Percentiles rank a stretch among this genome's conserved stretches.
Evolutionary conservation across 2,113 vertebrate genomes (phyloP).

Genomic region (Oreotrochilus melanogaster): DNA sequence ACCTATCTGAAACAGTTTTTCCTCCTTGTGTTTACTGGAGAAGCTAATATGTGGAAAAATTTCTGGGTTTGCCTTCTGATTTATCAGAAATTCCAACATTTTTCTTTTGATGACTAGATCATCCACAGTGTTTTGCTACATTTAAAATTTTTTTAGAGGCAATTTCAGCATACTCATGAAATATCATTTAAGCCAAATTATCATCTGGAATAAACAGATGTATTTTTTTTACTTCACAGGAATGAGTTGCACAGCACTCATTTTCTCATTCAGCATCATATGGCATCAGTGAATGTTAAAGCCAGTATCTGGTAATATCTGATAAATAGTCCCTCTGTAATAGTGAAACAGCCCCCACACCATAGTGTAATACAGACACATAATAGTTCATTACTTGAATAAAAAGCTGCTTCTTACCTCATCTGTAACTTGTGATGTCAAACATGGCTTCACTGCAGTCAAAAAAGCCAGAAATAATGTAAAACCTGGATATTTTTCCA

Average conservation of each 20-base stretch:
- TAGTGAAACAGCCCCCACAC: not conserved
- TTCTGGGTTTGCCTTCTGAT: not conserved
- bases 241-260: not conserved
- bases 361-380: not conserved
- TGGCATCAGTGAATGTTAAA: not conserved
- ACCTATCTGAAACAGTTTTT: not conserved
- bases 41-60: not conserved
- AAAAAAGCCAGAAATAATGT: constrained; percentile 37
- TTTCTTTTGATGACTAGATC: not conserved
- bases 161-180: not conserved
- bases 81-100: not conserved
- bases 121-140: not conserved
- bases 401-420: constrained; percentile 74
- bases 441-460: not conserved
- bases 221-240: not conserved
- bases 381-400: not conserved
- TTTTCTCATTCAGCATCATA: not conserved
- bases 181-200: not conserved
- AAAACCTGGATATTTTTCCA: not conserved
- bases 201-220: not conserved
- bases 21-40: not conserved
- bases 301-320: not conserved
- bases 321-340: not conserved
- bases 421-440: not conserved
- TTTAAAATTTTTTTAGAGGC: not conserved